These are phyloP conservation scores for Motacilla tschutschensis DNA, from an alignment of 2,113 vertebrate species.

Conservation along the genomic window DNA sequence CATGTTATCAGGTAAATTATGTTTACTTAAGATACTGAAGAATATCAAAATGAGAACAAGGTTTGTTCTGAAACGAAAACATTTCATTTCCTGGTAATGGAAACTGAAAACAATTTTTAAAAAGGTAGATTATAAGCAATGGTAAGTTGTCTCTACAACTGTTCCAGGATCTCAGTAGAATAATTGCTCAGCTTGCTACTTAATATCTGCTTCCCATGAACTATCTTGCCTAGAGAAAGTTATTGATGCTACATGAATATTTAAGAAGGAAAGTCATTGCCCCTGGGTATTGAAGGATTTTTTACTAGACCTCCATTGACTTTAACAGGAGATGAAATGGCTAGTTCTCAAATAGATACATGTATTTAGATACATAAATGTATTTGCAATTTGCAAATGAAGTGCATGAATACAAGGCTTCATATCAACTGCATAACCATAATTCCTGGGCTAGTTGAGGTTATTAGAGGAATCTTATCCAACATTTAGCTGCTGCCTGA, in stretches of 20 bases:
- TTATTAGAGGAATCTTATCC: not conserved
- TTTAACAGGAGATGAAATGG: not conserved
- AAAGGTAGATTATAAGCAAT: not conserved
- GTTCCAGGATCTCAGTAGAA: not conserved
- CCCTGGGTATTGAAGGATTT: not conserved
- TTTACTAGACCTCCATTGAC: not conserved
- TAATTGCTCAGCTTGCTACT: not conserved
- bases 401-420: not conserved
- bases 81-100: not conserved
- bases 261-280: not conserved
- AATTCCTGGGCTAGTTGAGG: not conserved
- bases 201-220: not conserved
- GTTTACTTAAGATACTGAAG: not conserved
- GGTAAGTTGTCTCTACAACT: not conserved
- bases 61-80: not conserved
- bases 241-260: not conserved
- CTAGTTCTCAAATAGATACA: not conserved
- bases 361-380: not conserved
- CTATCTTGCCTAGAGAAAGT: not conserved
- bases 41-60: not conserved
- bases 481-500: not conserved
- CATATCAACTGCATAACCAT: not conserved
- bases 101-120: not conserved
- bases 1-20: not conserved
- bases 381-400: not conserved